Base-by-base conservation (phyloP, 2,797 vertebrate species). In the Syndactyla subalaris region DNA sequence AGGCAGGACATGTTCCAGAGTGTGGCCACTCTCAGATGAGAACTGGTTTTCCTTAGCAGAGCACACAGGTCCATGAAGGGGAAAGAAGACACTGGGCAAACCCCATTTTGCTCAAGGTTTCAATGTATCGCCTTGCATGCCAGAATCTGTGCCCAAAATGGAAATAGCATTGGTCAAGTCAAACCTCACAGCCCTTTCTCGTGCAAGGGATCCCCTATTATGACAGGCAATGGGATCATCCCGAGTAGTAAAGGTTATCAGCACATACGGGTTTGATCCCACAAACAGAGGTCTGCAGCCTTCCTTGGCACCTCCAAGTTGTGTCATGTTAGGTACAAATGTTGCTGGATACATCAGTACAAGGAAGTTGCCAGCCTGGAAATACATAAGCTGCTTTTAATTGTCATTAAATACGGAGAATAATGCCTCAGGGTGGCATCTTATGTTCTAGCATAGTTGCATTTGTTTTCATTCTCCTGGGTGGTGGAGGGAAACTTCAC, bases 111-210 rank as follows among this genome's bases (percentile, higher is more conserved):
- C 5, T 1, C 17, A 73, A 34, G 26, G 63, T 78, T 88, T 93
- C 45, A 77, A 15, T 0, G 0, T 38, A 62, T n/a, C 15, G 16
- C 23, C 12, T 71, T 52, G 52, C 0, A 5, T 61, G 38, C 41
- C 63, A 68, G 23, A 43, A 74, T 67, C 52, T 67, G 49, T 48
- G 43, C 57, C 36, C 81, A 38, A 87, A 82, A 75, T 32, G 34
- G 24, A 72, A 91, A 71, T 1, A n/a, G 21, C 36, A 72, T 63
- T 21, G 49, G 48, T 11, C 38, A 67, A 76, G 52, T 23, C 10
- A 2, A 90, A 88, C 49, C 55, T 54, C 2, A 1, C 49, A 72
- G 63, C 21, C 15, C 20, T 30, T 84, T 45, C 54, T 87, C 4
- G 4, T 34, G 41, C 39, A 72, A 82, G n/a, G 36, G n/a, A 62